Percentiles rank a stretch among this genome's conserved stretches.
These are phyloP conservation scores for Lordiphosa mommai DNA, from an alignment of 1,140 invertebrate species.

Conservation along the genomic window DNA sequence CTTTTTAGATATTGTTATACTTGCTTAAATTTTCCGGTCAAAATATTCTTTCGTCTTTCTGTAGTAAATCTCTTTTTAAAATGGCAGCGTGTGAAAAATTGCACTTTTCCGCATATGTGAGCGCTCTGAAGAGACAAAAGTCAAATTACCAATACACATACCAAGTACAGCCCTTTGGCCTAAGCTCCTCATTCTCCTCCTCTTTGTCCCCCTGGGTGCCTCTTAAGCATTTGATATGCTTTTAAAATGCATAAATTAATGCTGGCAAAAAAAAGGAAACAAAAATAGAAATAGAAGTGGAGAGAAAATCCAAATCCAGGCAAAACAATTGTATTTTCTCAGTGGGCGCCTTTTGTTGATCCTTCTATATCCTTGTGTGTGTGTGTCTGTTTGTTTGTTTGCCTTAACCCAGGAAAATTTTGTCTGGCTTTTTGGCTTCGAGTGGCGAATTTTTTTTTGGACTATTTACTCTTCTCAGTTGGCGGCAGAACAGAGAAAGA, in stretches of 20 bases:
- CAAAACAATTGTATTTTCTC: conserved; percentile 63
- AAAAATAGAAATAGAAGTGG: conserved; percentile 25
- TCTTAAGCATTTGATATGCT: conserved; percentile 51
- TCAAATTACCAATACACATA: conserved; percentile 20
- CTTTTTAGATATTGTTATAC: no score
- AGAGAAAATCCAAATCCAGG: conserved; percentile 2
- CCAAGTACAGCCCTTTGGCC: not conserved
- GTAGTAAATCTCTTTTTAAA: conserved; percentile 15
- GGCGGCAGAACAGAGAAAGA: not conserved
- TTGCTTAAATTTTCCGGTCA: no score
- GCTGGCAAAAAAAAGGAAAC: conserved; percentile 1
- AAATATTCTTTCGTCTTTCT: conserved; percentile 1
- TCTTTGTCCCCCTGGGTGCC: not conserved
- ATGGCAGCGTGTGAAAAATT: conserved; percentile 64
- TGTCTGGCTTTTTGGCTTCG: conserved; percentile 58
- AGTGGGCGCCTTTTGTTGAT: conserved; percentile 28
- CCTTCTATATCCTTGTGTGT: conserved; percentile 6
- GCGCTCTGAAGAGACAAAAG: conserved; percentile 34
- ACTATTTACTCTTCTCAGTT: conserved; percentile 52
- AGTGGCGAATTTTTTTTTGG: conserved; percentile 37
- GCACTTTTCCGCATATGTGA: conserved; percentile 61
- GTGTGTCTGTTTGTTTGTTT: conserved; percentile 29
- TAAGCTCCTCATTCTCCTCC: not conserved
- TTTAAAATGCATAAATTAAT: conserved; percentile 66
- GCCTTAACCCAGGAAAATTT: conserved; percentile 51